Evolutionary conservation across 2,113 vertebrate genomes (phyloP), one percentile per base, ranked within the genome.

Genomic region (Amphilophus citrinellus): DNA sequence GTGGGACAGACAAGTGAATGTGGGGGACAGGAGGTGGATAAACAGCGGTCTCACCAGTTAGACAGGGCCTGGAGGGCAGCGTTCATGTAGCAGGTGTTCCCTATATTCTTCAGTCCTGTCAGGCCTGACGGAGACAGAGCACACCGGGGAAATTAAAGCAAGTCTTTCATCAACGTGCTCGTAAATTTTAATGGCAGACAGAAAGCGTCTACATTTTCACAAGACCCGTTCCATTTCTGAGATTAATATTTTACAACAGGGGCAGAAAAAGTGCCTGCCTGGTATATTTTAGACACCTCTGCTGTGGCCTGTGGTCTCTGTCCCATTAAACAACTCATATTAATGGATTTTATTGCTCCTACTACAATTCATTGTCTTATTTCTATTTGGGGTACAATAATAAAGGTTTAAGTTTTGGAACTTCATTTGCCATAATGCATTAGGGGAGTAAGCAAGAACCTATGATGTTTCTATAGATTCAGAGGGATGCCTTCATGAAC

Each of bases 51-150:
- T 96, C 95, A 99, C 98, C 98, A 99, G 93, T 99, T 99, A 80
- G 98, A 99, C 92, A 99, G 97, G 58, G 98, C 98, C 91, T 99
- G 98, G 60, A 99, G 97, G 86, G 98, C 98, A 37, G 98, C 98
- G 85, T 99, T 99, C 98, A 99, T 99, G 84, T 99, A 99, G 95
- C 98, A 99, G 84, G 98, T 99, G 93, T 99, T 99, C 63, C 98
- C 98, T 63, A 99, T 99, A 94, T 99, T 99, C 95, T 99, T 99
- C 94, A 99, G 95, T 44, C 98, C 98, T 3, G 98, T 99, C 90
- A 99, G 95, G 76, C 98, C 98, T 99, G 93, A 66, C 71, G 63
- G 76, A 85, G 84, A 88, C 56, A 68, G 10, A 73, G 61, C 20
- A 79, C 81, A 83, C 27, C 8, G 2, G 17, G 35, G 63, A 79